phyloP scores from a whole-genome alignment of 2,888 invertebrate genomes.

The Cephalotes varians region DNA sequence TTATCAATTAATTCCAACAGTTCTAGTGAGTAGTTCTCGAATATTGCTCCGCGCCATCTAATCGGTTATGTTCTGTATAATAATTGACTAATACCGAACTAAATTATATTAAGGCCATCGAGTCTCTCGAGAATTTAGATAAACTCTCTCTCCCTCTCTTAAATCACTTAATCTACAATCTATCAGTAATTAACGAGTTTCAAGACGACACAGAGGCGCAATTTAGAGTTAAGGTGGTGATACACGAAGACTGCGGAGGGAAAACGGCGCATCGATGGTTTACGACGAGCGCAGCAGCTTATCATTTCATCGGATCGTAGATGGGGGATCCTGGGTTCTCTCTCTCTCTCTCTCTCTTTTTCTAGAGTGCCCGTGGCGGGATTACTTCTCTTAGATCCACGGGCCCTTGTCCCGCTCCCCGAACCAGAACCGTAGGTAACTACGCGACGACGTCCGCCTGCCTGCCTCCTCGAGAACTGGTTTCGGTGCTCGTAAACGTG shows the following conservation, averaged over 20 bases:
- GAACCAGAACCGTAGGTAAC: conserved; percentile 41
- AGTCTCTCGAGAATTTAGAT: conserved; percentile 18
- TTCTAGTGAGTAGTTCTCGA: neutral
- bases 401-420: conserved; percentile 21
- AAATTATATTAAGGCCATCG: conserved; percentile 5
- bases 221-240: conserved; percentile 47
- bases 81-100: conserved; percentile 1
- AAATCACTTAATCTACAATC: conserved; percentile 44
- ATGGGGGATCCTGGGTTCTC: neutral
- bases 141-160: conserved; percentile 4
- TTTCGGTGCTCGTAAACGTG: conserved; percentile 51
- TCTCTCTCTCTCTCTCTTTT: conserved; percentile 15
- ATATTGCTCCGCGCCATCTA: neutral
- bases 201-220: conserved; percentile 40
- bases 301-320: conserved; percentile 53
- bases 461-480: conserved; percentile 51
- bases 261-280: conserved; percentile 48
- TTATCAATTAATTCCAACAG: neutral
- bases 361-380: conserved; percentile 28
- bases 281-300: conserved; percentile 49
- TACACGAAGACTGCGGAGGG: neutral
- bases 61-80: neutral
- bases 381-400: conserved; percentile 51
- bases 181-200: conserved; percentile 43
- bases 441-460: conserved; percentile 49